phyloP scores from a whole-genome alignment of 2,797 vertebrate species.

The Vespertilio murinus region DNA sequence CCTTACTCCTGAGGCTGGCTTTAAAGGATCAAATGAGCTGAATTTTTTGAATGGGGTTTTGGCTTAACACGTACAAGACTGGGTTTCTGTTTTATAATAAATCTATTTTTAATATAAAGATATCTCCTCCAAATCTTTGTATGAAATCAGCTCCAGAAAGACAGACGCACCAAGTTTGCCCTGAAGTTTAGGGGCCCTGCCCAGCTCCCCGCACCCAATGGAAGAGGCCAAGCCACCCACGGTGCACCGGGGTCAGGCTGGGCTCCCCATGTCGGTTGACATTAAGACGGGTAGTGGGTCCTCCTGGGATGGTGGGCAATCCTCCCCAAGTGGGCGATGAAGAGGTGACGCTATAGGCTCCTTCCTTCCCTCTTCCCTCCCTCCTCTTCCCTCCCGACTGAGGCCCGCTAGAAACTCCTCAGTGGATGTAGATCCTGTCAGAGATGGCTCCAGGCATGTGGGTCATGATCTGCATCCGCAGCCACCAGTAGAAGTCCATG shows the following conservation, averaged over 20 bases:
- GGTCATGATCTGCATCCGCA: constrained; percentile 88
- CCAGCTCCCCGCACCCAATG: background rate
- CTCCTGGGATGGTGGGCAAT: background rate
- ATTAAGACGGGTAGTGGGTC: background rate
- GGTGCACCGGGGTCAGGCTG: background rate
- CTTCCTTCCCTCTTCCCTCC: background rate
- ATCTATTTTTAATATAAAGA: constrained; percentile 56
- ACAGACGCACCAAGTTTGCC: background rate
- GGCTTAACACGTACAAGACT: constrained; percentile 10
- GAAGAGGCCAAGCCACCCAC: background rate
- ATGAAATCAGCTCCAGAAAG: constrained; percentile 42
- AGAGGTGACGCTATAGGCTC: background rate
- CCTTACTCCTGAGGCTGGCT: background rate
- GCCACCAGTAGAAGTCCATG: constrained; percentile 90
- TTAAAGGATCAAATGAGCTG: constrained; percentile 32
- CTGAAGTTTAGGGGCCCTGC: background rate
- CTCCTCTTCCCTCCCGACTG: background rate
- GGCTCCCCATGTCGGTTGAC: background rate
- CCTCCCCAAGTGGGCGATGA: background rate
- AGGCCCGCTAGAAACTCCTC: constrained; percentile 41
- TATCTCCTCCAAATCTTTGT: background rate
- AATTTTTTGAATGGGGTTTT: background rate
- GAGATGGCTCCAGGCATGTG: constrained; percentile 86
- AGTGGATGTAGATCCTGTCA: constrained; percentile 85
- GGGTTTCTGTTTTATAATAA: constrained; percentile 47